Base-by-base conservation (phyloP, 2,888 invertebrate species). In the Orgyia antiqua region DNA sequence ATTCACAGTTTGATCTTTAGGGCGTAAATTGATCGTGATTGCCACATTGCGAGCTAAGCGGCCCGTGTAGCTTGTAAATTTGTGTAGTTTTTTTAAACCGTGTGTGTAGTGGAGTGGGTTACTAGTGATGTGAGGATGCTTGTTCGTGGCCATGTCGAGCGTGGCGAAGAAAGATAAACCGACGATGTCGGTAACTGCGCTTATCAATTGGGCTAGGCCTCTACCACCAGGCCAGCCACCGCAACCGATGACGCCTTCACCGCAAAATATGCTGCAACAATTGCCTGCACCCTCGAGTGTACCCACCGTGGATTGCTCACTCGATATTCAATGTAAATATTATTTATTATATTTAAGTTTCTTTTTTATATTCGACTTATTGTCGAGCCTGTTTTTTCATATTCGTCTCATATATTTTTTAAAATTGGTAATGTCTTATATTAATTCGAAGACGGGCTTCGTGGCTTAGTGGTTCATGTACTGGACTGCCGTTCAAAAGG, bases 121-220 rank as follows among this genome's bases (percentile, higher is more conserved):
- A 56, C 52, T 68, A 80, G 86, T 86, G 77, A 80, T 80, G 82
- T 79, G 79, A 83, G 78, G 77, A 78, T 77, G 70, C 49, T 80
- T 74, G 76, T 78, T 71, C 49, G 70, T 73, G 67, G 80, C 69
- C 70, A 84, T 86, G 86, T 82, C 86, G 63, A 77, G 77, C 64
- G 61, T 93, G 92, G 91, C 93, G 90, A 94, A 93, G 88, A 94
- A 94, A 86, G 94, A 94, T 80, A 93, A 94, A 74, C 93, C 94
- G 62, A 93, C 93, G 88, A 93, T 93, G 92, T 93, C 93, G 71
- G 94, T 94, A 68, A 92, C 93, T 63, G 93, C 93, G 61, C 91
- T 94, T 70, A 93, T 94, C 67, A 91, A 91, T 73, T 91, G 91
- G 90, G 88, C 89, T 55, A 88, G 70, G 78, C 90, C 74, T 70